Percentiles rank a stretch among this genome's conserved stretches.
These are phyloP conservation scores for Tonatia bakeri DNA, from an alignment of 2,113 vertebrate species.

Conservation along the genomic window DNA sequence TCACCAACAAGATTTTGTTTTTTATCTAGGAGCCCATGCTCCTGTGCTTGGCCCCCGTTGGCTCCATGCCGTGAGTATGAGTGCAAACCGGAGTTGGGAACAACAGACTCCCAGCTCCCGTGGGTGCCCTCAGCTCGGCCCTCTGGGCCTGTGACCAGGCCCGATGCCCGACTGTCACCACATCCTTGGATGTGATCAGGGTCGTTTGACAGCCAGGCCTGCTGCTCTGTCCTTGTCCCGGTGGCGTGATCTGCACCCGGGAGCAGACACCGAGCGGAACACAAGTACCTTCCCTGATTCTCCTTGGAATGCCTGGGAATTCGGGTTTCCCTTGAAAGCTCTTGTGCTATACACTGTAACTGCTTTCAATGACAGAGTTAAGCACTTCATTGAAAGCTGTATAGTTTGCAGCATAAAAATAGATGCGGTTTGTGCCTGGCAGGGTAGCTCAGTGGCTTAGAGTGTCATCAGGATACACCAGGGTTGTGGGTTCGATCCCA, in stretches of 20 bases:
- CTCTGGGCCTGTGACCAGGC: background rate
- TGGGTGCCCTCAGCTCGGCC: background rate
- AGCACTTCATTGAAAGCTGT: background rate
- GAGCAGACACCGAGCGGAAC: background rate
- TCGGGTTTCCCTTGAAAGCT: background rate
- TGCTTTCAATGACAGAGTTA: background rate
- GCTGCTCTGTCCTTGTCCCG: background rate
- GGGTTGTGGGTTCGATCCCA: too few relatives aligned
- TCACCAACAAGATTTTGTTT: background rate
- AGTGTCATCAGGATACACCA: too few relatives aligned
- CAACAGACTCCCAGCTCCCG: background rate
- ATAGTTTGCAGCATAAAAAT: background rate
- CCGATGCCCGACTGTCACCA: background rate
- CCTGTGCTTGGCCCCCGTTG: background rate
- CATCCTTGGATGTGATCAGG: background rate
- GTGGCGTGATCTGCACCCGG: background rate
- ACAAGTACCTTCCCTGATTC: background rate
- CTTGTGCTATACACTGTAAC: background rate
- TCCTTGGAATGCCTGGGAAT: background rate
- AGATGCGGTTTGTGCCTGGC: background rate
- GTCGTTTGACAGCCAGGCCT: background rate
- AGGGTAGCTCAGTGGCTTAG: too few relatives aligned
- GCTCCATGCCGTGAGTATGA: background rate
- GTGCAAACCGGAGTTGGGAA: background rate
- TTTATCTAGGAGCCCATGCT: background rate